Base-by-base conservation (phyloP, 2,888 invertebrate species). In the Erebia ligea region DNA sequence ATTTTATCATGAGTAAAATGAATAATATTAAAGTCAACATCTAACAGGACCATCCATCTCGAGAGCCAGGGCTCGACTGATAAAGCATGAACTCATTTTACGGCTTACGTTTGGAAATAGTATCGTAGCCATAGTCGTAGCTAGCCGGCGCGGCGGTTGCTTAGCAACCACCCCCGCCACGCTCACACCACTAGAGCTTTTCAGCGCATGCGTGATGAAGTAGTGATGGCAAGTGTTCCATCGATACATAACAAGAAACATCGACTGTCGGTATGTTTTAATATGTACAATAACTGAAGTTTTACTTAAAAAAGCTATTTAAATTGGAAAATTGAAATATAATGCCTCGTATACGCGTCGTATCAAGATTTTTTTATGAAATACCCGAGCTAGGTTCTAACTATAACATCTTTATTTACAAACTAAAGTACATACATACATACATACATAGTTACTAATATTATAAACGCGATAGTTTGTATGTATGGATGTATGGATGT, bases 111-210 rank as follows among this genome's bases (percentile, higher is more conserved):
- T 56, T 61, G 34, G 54, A 45, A 63, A 72, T 42, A 66, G 68
- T 70, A 67, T 45, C 69, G 73, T 45, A 45, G 45, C 13, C 2
- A 4, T 6, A 45, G 11, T 45, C 45, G 45, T 73, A 73, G 76
- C 75, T 63, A 68, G 72, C 75, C 70, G 76, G 56, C 66, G 56
- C 68, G 76, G 45, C 66, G 56, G 77, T 79, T 77, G 76, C 78
- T 63, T 72, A 69, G 78, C 78, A 78, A 79, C 78, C 73, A 70
- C 69, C 73, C 76, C 75, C 66, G 54, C 75, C 67, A 57, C 65
- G 10, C 56, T 70, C 40, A 13, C 15, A 13, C 17, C 54, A 40
- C 61, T 45, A 25, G 19, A 58, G 48, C 67, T 59, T 48, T 68
- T 15, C 68, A 52, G 61, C 75, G 75, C 73, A 73, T 73, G 67